Percentiles rank a stretch among this genome's conserved stretches.
These are phyloP conservation scores for Seira musarum DNA, from an alignment of 2,888 invertebrate species.

Conservation along the genomic window DNA sequence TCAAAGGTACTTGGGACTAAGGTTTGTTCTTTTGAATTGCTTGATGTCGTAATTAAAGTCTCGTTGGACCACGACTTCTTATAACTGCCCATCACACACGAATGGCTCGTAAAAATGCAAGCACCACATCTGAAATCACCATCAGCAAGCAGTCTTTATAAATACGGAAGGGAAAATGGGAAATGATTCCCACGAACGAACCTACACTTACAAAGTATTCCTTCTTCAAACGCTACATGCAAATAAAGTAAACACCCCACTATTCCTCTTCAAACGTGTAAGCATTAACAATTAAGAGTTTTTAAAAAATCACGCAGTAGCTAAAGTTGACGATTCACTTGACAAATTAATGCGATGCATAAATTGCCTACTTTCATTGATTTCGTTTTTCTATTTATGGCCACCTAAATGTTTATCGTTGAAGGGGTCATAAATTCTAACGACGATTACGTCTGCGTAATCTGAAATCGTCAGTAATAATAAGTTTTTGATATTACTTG, in stretches of 20 bases:
- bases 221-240: no score
- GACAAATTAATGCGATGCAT: neutral
- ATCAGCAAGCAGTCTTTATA: no score
- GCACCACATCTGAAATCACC: neutral
- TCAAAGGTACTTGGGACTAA: neutral
- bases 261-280: neutral
- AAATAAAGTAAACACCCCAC: no score
- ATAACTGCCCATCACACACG: conserved; percentile 22
- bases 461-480: conserved; percentile 20
- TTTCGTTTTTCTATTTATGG: neutral
- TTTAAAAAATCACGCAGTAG: neutral
- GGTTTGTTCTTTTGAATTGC: neutral
- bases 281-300: neutral
- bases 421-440: no score
- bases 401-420: neutral
- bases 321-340: neutral
- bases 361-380: neutral
- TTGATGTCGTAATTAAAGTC: conserved; percentile 7
- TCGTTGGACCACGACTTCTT: neutral
- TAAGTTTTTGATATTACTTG: conserved; percentile 27
- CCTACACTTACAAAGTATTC: no score
- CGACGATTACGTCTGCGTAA: no score
- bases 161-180: conserved; percentile 54
- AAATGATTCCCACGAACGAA: conserved; percentile 63
- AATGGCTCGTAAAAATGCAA: neutral